Conservation (phyloP, 2,797 vertebrate genomes). For the Catharus ustulatus region DNA sequence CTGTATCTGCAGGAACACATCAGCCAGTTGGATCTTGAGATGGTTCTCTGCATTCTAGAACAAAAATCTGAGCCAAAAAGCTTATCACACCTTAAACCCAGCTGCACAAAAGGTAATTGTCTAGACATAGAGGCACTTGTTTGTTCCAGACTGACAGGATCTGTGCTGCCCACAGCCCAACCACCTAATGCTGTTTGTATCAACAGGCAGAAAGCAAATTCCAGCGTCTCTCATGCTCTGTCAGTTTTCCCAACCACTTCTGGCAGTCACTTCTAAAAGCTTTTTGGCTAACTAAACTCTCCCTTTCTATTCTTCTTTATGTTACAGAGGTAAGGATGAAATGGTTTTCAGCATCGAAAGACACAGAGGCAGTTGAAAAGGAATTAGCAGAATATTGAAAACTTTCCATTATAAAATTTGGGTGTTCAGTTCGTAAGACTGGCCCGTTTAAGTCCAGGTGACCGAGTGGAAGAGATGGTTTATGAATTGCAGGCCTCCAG, state of each 20-base stretch:
- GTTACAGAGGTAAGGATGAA: background rate
- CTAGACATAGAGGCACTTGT: background rate
- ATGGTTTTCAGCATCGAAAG: background rate
- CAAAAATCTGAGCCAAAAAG: background rate
- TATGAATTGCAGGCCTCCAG: background rate
- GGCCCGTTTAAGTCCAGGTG: background rate
- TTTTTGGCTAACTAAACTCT: background rate
- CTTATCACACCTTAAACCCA: conserved; percentile 1
- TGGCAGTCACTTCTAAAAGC: background rate
- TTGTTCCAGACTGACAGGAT: background rate
- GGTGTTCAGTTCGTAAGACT: background rate
- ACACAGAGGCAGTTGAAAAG: background rate
- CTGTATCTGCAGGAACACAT: background rate
- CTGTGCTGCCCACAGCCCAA: background rate
- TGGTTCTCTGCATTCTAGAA: background rate
- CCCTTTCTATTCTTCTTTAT: background rate
- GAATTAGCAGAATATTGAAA: background rate
- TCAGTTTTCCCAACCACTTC: background rate
- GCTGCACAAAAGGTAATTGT: background rate
- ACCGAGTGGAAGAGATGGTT: background rate
- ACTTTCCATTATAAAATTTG: background rate
- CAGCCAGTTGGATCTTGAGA: background rate
- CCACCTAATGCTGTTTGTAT: background rate
- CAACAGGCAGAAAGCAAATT: background rate
- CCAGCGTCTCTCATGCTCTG: background rate